A percentile compares a stretch with the other conserved stretches of the same genome.
phyloP scores from a whole-genome alignment of 2,888 invertebrate species.

The Erannis defoliaria region DNA sequence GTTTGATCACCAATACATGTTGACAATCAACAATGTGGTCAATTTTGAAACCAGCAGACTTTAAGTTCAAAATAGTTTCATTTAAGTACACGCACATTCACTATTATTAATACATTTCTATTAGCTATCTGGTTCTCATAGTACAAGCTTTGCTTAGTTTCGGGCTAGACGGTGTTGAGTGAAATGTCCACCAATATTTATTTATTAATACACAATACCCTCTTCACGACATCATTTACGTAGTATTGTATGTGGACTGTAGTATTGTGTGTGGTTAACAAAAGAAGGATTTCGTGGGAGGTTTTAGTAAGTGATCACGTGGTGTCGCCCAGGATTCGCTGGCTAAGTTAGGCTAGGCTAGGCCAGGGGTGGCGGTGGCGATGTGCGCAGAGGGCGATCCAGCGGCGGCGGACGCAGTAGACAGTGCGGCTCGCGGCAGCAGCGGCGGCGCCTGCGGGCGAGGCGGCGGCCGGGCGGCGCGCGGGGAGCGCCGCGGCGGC shows the following conservation, averaged over 20 bases:
- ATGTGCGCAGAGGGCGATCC: constrained; percentile 64
- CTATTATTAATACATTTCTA: too few relatives aligned
- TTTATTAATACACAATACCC: too few relatives aligned
- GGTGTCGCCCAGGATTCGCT: constrained; percentile 2
- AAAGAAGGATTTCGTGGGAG: neutral
- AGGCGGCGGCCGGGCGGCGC: constrained; percentile 50
- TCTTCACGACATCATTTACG: too few relatives aligned
- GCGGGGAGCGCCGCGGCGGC: constrained; percentile 86
- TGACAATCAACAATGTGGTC: too few relatives aligned
- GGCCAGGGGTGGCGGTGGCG: constrained; percentile 28
- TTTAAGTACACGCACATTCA: too few relatives aligned
- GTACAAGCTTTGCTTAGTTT: too few relatives aligned
- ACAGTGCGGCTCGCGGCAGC: constrained; percentile 64
- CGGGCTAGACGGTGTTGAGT: too few relatives aligned
- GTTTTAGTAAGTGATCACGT: constrained; percentile 5
- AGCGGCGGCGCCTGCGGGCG: constrained; percentile 70
- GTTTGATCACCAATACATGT: too few relatives aligned
- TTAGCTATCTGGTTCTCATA: too few relatives aligned
- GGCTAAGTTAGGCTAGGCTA: constrained; percentile 2
- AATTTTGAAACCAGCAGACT: too few relatives aligned
- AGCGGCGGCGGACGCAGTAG: constrained; percentile 76
- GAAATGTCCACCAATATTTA: too few relatives aligned
- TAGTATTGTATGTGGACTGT: neutral
- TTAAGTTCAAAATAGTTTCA: too few relatives aligned
- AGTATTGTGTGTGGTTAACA: neutral